Base-by-base conservation (phyloP, 2,113 vertebrate genomes). In the Cricetomys ansorgei region DNA sequence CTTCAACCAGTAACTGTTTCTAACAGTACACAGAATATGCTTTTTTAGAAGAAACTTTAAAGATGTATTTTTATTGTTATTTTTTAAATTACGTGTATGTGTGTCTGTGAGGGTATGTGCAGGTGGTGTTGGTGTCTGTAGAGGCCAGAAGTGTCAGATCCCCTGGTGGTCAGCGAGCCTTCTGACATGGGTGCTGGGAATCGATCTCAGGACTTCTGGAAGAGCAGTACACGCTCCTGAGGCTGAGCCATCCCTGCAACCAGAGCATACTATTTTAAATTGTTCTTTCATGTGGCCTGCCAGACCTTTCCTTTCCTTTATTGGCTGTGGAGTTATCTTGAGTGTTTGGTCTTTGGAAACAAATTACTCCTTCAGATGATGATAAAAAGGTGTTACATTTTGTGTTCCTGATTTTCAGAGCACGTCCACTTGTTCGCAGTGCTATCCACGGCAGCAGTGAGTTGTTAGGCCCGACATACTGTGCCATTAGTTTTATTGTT, bases 291-390 rank as follows among this genome's bases (percentile, higher is more conserved):
- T 48, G 9, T 72, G 70, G 57, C 48, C 85, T 89, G 45, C 5
- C 34, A 90, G 77, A 67, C 70, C 72, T 67, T 88, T 79, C 69
- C 27, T 19, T 92, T 88, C 59, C 23, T 92, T 81, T 85, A 5
- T 81, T 81, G 31, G 31, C 45, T 90, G 45, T 89, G 50, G 37
- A 55, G 53, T 59, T 92, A 95, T 45, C 43, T 95, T 94, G 48
- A 9, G 57, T 73, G n/a, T 67, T 94, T 96, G 84, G 88, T 53
- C 69, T 94, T 92, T 92, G 81, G 79, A 94, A 91, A 79, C 65
- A 75, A 48, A 80, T 92, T 81, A 40, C 65, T 95, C 94, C 50
- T 94, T 29, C 88, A 94, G 69, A 53, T 85, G 17, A 73, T 57
- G 31, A 29, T 89, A 75, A 92, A 95, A 95, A 16, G 15, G 31